Evolutionary conservation across 2,797 vertebrate genomes (phyloP).

Genomic region (Salmo trutta): DNA sequence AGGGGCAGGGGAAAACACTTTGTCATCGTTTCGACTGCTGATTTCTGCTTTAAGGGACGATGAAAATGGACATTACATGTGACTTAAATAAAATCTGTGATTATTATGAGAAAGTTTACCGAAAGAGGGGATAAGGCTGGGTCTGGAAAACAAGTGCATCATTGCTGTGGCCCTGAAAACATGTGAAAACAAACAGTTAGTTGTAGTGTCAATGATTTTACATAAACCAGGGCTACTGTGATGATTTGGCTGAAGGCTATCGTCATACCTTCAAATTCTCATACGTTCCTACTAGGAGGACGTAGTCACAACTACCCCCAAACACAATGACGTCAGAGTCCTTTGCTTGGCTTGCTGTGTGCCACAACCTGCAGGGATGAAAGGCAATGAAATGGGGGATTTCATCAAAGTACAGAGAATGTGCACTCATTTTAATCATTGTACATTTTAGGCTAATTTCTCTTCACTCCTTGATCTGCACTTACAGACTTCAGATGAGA

Average conservation of each 20-base stretch:
- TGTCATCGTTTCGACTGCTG: too few species aligned
- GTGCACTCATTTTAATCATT: neutral
- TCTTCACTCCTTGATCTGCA: neutral
- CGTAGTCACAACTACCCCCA: slow-evolving; percentile 93
- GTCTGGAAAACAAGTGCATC: slow-evolving; percentile 92
- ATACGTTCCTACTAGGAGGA: slow-evolving; percentile 82
- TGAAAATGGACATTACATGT: neutral
- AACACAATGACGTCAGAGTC: slow-evolving; percentile 94
- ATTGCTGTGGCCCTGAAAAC: slow-evolving; percentile 83
- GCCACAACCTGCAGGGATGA: slow-evolving; percentile 83
- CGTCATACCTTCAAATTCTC: neutral
- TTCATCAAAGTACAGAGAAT: neutral
- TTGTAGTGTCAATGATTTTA: slow-evolving; percentile 2
- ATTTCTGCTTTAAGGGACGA: neutral
- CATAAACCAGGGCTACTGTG: slow-evolving; percentile 77
- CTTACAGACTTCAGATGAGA: neutral
- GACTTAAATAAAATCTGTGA: neutral
- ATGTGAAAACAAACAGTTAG: neutral
- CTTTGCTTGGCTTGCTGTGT: slow-evolving; percentile 87
- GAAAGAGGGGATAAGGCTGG: slow-evolving; percentile 87
- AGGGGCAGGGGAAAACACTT: too few species aligned
- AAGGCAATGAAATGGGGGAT: neutral
- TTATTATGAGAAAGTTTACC: slow-evolving; percentile 71
- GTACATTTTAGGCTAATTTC: neutral
- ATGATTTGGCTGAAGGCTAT: neutral